Evolutionary conservation across 2,797 vertebrate species (phyloP).

Genomic region (Meda fulgida): DNA sequence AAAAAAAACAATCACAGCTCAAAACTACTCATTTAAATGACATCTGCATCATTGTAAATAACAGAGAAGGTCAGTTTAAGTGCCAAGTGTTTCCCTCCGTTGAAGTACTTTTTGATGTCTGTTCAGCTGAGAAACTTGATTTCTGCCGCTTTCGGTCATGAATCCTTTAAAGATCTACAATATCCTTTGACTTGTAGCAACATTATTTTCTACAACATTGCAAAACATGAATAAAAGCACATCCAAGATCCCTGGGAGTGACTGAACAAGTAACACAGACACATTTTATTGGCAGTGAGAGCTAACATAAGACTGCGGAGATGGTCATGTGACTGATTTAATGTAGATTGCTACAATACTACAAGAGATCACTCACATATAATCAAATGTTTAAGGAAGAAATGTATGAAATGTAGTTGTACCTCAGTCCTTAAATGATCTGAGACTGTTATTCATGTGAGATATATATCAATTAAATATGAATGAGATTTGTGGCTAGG

Average conservation of each 20-base stretch:
- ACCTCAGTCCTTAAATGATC: neutral
- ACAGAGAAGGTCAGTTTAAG: neutral
- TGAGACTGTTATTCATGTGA: neutral
- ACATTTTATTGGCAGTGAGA: slow-evolving; percentile 17
- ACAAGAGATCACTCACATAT: neutral
- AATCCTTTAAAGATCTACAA: neutral
- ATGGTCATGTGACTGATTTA: neutral
- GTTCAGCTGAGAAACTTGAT: neutral
- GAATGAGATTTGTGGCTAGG: no score
- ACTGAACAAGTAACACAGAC: neutral
- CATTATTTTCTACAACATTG: neutral
- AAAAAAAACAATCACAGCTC: slow-evolving; percentile 32
- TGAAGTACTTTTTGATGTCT: slow-evolving; percentile 10
- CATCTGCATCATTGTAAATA: neutral
- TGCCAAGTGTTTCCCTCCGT: slow-evolving; percentile 1
- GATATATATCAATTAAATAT: neutral
- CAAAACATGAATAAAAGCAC: neutral
- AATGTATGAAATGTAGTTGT: neutral
- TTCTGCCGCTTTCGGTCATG: neutral
- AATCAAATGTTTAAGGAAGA: neutral
- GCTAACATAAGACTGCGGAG: neutral
- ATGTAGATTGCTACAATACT: neutral
- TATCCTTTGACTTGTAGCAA: neutral
- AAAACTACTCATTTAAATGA: slow-evolving; percentile 22
- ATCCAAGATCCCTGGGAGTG: slow-evolving; percentile 24